Evolutionary conservation across 2,888 invertebrate species (phyloP), one percentile per base, ranked within the genome.

Genomic region (Zygothrica quintamaculata): DNA sequence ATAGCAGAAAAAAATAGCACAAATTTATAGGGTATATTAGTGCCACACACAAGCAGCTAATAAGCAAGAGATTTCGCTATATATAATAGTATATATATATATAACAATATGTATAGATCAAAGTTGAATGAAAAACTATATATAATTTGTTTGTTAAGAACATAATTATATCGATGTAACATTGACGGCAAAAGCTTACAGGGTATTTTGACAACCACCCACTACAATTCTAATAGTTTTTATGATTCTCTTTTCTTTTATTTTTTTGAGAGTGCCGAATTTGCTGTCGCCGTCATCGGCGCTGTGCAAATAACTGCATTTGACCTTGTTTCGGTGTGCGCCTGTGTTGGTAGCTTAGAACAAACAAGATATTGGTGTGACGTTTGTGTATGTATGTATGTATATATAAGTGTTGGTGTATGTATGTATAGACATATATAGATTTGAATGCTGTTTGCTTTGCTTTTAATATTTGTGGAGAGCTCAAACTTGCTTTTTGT

Each of bases 281-380:
- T 61, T 25, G 50, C 46, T 22, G 46, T 34, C 34, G 44, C 7
- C 26, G 56, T 40, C 51, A 43, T 15, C 33, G 53, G 43, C 52
- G 34, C 8, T 12, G 48, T 44, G 61, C 74, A 87, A 84, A 84
- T 84, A 84, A 84, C 86, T 87, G 87, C 87, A 84, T 82, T 84
- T 84, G 84, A 87, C 84, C 84, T 84, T 84, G 84, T 87, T 84
- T 82, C 61, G 72, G 40, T 39, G 43, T 65, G 68, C 51, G 51
- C 62, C 16, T 66, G 85, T 81, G 57, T 87, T 65, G 42, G 77
- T 77, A 57, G 68, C 67, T 77, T 86, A 84, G 84, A 84, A 81
- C 76, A 80, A 85, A 79, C 80, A 85, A 85, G 86, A 85, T 84
- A 80, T 56, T n/a, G n/a, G 65, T 55, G 55, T 68, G 56, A 42